Evolutionary conservation across 2,113 vertebrate species (phyloP), one percentile per base, ranked within the genome.

Genomic region (Gymnobelideus leadbeateri): DNA sequence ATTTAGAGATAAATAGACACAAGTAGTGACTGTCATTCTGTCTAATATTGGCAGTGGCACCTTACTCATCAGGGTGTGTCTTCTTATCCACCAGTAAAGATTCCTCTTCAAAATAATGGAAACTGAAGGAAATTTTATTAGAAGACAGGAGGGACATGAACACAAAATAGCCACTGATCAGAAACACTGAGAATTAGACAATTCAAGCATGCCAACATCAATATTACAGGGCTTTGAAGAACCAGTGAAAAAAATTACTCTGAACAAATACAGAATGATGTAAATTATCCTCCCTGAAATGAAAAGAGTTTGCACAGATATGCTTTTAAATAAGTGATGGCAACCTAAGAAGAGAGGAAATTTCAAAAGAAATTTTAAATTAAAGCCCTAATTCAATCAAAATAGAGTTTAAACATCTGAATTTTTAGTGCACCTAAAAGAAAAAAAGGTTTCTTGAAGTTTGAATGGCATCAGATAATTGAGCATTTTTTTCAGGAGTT

Each of bases 81-180:
- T 95, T 92, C 91, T 95, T 95, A 95, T 91, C 92, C 89, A 91
- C 95, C 92, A 91, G 94, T 92, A 90, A 95, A 94, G 61, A 94
- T 95, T 93, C 61, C 3, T 46, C 96, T 94, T 55, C 84, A 96
- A 97, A 95, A 95, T 97, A 96, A 97, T 94, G 68, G 95, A 96
- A 97, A 94, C 94, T 91, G 94, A 96, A 93, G 95, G 91, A 97
- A 97, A 0, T 93, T 96, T 92, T 95, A 93, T 95, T 90, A 92
- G 57, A 94, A 95, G 57, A 97, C 12, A 91, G 95, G 47, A 57
- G 93, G 92, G 89, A 95, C 93, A 92, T 97, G 91, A 96, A 95
- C 95, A 92, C 96, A 98, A 92, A 92, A 50, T 94, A 92, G 47
- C 51, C 93, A 53, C 37, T 51, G 31, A 95, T 94, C 93, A 95